Base-by-base conservation (phyloP, 2,888 invertebrate genomes). In the Diarsia dahlii region DNA sequence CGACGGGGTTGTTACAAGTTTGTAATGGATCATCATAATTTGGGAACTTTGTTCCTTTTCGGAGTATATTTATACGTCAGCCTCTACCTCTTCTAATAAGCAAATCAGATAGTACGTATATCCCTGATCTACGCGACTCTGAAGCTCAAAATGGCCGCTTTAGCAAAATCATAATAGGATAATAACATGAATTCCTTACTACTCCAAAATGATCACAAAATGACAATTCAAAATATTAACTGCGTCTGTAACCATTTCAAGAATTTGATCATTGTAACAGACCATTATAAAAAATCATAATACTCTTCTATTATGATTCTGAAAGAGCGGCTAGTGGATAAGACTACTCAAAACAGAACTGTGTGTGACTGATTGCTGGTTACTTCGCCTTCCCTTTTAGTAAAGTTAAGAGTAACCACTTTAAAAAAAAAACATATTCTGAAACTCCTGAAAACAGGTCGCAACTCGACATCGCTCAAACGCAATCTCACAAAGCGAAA, bases 401-500 rank as follows among this genome's bases (percentile, higher is more conserved):
- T 52, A n/a, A n/a, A 20, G 52, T 52, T n/a, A 52, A 52, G 20
- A 52, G 54, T 56, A 6, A 23, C 3, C 2, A 23, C 13, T 39
- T 23, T 20, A n/a, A 34, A 8, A 6, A 8, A 6, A 39, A 9
- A 45, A 58, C 3, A 58, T 28, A 56, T 13, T 15, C 8, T 58
- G 13, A 69, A 60, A 62, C 13, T 23, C 20, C 46, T 69, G 20
- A 78, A 62, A 60, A 69, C 34, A 23, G 0, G 9, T 5, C 54
- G n/a, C 6, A 28, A 23, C n/a, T n/a, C 48, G 1, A 56, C 28
- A 18, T 34, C 5, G 52, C 9, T 2, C 18, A 45, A 84, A 80
- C 67, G 20, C 13, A 54, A 70, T 69, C 80, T 67, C 18, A 63
- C 62, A 48, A 63, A 72, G 63, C 48, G 15, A 56, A 66, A 23